A percentile compares a stretch with the other conserved stretches of the same genome.
These are phyloP conservation scores for Hoplias malabaricus DNA, from an alignment of 2,113 vertebrate genomes.

Conservation along the genomic window DNA sequence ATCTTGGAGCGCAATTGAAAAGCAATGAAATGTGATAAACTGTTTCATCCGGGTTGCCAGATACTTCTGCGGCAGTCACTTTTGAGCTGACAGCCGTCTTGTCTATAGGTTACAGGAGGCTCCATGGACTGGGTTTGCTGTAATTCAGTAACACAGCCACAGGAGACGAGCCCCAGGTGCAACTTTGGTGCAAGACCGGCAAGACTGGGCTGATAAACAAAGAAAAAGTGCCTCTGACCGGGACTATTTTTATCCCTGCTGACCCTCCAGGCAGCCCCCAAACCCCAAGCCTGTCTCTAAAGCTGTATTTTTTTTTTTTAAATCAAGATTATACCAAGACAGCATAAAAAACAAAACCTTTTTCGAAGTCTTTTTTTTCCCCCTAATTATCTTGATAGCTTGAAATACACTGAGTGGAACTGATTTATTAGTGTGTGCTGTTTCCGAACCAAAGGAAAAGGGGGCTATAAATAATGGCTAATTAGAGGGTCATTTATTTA, in stretches of 20 bases:
- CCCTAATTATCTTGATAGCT: neutral
- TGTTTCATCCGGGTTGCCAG: conserved; percentile 76
- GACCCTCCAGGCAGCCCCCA: neutral
- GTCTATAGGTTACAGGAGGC: conserved; percentile 73
- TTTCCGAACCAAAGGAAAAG: conserved; percentile 21
- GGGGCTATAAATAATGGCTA: conserved; percentile 6
- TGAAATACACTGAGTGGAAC: neutral
- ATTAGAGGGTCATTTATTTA: conserved; percentile 3
- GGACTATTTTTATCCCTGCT: conserved; percentile 2
- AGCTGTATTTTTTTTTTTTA: neutral
- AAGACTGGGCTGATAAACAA: conserved; percentile 18
- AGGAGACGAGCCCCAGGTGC: conserved; percentile 7
- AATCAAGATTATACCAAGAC: neutral
- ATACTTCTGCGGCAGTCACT: conserved; percentile 78
- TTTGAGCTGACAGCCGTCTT: conserved; percentile 71
- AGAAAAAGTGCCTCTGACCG: neutral
- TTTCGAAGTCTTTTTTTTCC: neutral
- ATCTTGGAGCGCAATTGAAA: conserved; percentile 76
- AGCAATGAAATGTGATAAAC: conserved; percentile 81
- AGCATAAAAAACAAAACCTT: neutral
- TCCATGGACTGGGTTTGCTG: conserved; percentile 62
- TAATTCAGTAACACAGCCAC: conserved; percentile 52
- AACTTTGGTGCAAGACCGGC: conserved; percentile 4
- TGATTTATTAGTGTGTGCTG: neutral
- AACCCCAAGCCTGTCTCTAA: neutral